phyloP scores from a whole-genome alignment of 2,113 vertebrate species.

The Colistium nudipinnis region DNA sequence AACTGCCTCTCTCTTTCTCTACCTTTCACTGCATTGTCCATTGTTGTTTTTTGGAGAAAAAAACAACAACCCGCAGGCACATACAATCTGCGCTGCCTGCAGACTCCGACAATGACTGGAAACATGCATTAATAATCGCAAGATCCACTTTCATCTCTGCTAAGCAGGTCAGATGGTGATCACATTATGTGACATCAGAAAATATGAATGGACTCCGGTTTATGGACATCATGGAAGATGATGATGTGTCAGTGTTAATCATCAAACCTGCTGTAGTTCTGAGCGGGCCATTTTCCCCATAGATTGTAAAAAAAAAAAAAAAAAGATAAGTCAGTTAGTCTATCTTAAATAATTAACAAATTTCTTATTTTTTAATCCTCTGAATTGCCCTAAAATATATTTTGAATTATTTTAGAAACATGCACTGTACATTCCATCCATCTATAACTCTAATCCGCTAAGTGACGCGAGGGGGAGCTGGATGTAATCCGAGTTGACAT shows the following conservation, averaged over 20 bases:
- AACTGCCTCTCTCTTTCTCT: neutral
- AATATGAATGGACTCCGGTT: neutral
- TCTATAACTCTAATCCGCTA: too few species aligned
- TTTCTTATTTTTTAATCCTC: constrained; percentile 2
- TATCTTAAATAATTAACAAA: too few species aligned
- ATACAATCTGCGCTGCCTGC: constrained; percentile 5
- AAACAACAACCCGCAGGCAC: constrained; percentile 23
- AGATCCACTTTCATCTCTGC: neutral
- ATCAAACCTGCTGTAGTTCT: neutral
- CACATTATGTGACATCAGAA: constrained; percentile 6
- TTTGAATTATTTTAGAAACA: neutral
- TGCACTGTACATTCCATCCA: neutral
- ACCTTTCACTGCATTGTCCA: neutral
- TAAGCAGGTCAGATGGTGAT: neutral
- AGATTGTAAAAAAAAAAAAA: neutral
- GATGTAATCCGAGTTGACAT: too few species aligned
- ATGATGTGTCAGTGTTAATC: constrained; percentile 11
- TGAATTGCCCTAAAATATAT: neutral
- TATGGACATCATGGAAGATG: neutral
- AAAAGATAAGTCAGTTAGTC: too few species aligned
- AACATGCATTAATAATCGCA: constrained; percentile 14
- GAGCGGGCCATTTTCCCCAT: neutral
- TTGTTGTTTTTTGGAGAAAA: constrained; percentile 28
- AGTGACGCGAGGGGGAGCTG: too few species aligned
- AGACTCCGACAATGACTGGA: constrained; percentile 20